Base-by-base conservation (phyloP, 2,113 vertebrate species). In the Orcinus orca region DNA sequence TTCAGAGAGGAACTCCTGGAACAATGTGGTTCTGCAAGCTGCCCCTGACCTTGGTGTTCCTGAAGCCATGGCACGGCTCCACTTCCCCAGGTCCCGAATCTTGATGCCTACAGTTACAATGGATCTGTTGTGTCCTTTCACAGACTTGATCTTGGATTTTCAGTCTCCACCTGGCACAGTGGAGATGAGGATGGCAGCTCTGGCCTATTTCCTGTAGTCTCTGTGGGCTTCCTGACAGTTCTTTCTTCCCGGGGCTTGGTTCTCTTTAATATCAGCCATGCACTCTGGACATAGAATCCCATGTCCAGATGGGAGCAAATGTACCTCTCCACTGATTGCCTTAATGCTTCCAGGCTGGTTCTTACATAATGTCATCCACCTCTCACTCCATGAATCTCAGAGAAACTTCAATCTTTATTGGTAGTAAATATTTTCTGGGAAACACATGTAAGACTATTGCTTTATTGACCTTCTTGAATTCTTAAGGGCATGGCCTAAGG, bases 361-460 rank as follows among this genome's bases (percentile, higher is more conserved):
- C 38, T 26, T 85, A 3, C 26, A 71, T 77, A 86, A 88, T 47
- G 44, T 25, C 31, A 73, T 44, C 44, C 14, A 96, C 1, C 26
- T 86, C 29, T 70, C 31, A 47, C 20, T 81, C 79, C 23, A 76
- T 55, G 18, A 88, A 74, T 41, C 18, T 93, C 38, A 83, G 36
- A 95, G 47, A 96, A 95, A 88, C 82, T 86, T 85, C 58, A 70
- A 33, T 47, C n/a, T 95, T 82, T 86, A 86, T 15, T 95, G 9
- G 12, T 82, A 86, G 53, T 38, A 94, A 95, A 44, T 90, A 21
- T 58, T 90, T 88, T 84, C 4, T 44, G 5, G 7, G 18, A 60
- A 81, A 95, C 70, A 79, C 44, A 92, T 82, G 10, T 2, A 80
- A 89, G 68, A 68, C 12, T 73, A 95, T n/a, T 79, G 70, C 25